Base-by-base conservation (phyloP, 1,140 invertebrate genomes). In the Proales similis region DNA sequence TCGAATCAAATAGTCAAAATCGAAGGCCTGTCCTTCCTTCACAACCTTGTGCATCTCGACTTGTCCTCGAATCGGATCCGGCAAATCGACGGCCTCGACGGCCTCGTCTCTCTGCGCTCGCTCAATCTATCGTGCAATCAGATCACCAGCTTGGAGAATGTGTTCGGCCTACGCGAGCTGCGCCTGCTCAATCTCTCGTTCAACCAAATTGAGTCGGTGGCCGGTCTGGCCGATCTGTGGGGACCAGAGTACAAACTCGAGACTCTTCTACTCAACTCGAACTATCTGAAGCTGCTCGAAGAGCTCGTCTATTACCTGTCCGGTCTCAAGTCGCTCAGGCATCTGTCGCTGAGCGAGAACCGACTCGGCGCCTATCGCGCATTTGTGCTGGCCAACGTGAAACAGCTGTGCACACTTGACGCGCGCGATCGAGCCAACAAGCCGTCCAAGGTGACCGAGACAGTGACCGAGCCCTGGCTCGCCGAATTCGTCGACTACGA, bases 51-150 rank as follows among this genome's bases (percentile, higher is more conserved):
- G 68, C 68, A 72, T 60, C 77, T 98, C 47, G 94, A 99, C 77
- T 72, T 98, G 39, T 98, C 92, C n/a, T 96, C 93, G 73, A 99
- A 98, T 78, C 84, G 91, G 48, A 84, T 99, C 9, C 83, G 81
- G 67, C 84, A 87, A 74, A 90, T 98, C 63, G 82, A 87, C 73
- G 88, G 88, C 63, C 71, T 98, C 38, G 82, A 85, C 1, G 83
- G 82, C 32, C 78, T 97, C 64, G 69, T 72, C 0, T 91, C 89
- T 53, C 76, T 99, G 64, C 81, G 85, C 65, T 93, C 89, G 68
- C 74, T 98, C 0, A 98, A 83, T 76, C 75, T 98, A 17, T 86
- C 88, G 43, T 88, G 92, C 7, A 98, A 99, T 74, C 91, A 86
- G 77, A 89, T 99, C 22, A 72, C 75, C 0, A 84, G 85, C 72